phyloP scores from a whole-genome alignment of 1,140 invertebrate species.

The Drosophila tsacasi region DNA sequence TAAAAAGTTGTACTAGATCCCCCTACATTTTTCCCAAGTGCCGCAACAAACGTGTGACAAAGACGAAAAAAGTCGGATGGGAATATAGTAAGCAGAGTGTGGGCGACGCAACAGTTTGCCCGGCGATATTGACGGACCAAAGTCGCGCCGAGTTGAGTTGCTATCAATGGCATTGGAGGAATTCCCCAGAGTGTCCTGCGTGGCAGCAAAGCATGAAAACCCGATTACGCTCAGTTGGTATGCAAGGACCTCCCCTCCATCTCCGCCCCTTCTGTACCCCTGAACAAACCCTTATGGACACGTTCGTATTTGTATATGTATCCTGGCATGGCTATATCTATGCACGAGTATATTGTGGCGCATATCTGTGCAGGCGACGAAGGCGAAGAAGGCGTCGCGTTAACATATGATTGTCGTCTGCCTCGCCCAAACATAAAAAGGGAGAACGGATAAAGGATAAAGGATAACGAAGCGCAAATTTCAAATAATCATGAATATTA shows the following conservation, averaged over 20 bases:
- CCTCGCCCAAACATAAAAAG: slow-evolving; percentile 69
- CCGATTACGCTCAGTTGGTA: slow-evolving; percentile 70
- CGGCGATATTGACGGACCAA: slow-evolving; percentile 61
- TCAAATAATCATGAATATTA: slow-evolving; percentile 83
- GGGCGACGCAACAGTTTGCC: slow-evolving; percentile 66
- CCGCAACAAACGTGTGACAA: slow-evolving; percentile 48
- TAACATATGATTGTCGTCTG: slow-evolving; percentile 81
- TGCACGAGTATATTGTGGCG: slow-evolving; percentile 2
- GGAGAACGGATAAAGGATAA: slow-evolving; percentile 78
- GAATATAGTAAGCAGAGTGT: slow-evolving; percentile 2
- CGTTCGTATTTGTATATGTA: background rate
- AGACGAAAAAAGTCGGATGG: slow-evolving; percentile 39
- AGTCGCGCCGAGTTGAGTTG: slow-evolving; percentile 50
- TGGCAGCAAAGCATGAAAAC: slow-evolving; percentile 62
- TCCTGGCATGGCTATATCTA: slow-evolving; percentile 8
- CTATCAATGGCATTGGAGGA: slow-evolving; percentile 70
- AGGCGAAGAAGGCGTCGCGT: slow-evolving; percentile 56
- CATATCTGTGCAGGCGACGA: slow-evolving; percentile 64
- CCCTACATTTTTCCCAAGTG: slow-evolving; percentile 1
- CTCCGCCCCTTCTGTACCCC: background rate
- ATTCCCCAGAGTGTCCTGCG: slow-evolving; percentile 60
- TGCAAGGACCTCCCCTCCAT: slow-evolving; percentile 62
- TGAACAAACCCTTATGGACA: slow-evolving; percentile 10
- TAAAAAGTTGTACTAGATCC: background rate
- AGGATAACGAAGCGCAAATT: slow-evolving; percentile 82